These are phyloP conservation scores for Alces alces DNA, from an alignment of 2,113 vertebrate species.

Conservation along the genomic window DNA sequence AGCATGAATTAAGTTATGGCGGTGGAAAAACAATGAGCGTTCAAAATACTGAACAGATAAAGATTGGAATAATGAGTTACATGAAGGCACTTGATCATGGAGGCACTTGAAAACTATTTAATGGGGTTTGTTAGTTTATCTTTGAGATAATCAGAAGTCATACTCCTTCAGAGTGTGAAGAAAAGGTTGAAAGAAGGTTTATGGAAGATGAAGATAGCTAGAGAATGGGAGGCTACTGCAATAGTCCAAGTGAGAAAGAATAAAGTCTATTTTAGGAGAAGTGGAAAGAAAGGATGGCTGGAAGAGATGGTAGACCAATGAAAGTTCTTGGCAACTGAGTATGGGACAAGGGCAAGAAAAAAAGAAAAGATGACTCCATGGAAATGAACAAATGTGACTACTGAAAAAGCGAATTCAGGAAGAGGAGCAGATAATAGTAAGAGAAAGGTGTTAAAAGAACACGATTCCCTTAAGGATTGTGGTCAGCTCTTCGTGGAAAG, in stretches of 20 bases:
- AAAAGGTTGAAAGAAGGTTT: neutral
- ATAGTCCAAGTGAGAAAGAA: neutral
- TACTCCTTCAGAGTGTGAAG: neutral
- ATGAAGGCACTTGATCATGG: neutral
- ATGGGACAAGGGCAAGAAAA: neutral
- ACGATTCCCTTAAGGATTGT: neutral
- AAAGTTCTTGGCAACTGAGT: neutral
- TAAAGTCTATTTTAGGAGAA: neutral
- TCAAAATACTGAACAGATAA: neutral
- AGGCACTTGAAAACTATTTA: neutral
- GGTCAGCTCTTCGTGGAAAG: constrained; percentile 23
- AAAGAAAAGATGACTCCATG: neutral
- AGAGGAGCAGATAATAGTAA: neutral
- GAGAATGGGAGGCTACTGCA: neutral
- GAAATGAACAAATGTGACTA: neutral
- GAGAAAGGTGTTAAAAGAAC: neutral
- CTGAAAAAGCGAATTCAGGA: neutral
- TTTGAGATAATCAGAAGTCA: neutral
- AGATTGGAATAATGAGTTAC: neutral
- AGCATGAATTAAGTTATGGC: neutral
- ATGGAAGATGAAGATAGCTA: neutral
- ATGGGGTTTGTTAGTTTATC: neutral
- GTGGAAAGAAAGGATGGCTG: neutral
- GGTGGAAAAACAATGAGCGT: neutral
- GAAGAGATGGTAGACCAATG: neutral